Base-by-base conservation (phyloP, 2,888 invertebrate species). In the Arctia plantaginis region DNA sequence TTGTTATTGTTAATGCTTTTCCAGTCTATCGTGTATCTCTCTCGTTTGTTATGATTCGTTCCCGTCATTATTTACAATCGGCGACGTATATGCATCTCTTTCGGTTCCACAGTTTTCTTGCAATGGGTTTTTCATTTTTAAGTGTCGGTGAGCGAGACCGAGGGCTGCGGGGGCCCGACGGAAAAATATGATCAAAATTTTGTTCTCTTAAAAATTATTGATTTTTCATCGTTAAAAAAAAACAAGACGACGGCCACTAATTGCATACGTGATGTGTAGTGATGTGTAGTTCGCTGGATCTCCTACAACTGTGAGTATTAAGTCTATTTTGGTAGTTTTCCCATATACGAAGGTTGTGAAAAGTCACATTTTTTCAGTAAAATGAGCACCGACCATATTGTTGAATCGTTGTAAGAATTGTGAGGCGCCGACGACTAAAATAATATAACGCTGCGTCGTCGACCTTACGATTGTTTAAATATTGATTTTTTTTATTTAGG, bases 141-240 rank as follows among this genome's bases (percentile, higher is more conserved):
- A 90, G 93, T 90, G 88, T 87, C 89, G 87, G 91, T 87, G 89
- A 89, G 93, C 91, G 94, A 91, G 93, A 93, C 82, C 85, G 81
- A 88, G 93, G 90, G 91, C 90, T 89, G 89, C 88, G 88, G 90
- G 91, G 91, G 90, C 91, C 91, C 88, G 85, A 87, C 89, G 92
- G 93, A 94, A 95, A 94, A 94, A 94, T 94, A 95, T 94, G 93
- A 94, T 93, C 94, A 94, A 89, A 89, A 89, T 92, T 90, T 91
- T 89, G 92, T 92, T 89, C 93, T 93, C 92, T 92, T 93, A 94
- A 94, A 95, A 94, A 93, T 92, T 95, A 96, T 95, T 95, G 95
- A 95, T 95, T 94, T 95, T 95, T 89, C 93, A 92, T 93, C 92
- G 94, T 91, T 55, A 90, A 93, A 93, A 94, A 92, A 93, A 90